Evolutionary conservation across 2,797 vertebrate species (phyloP).

Genomic region (Xerus rutilus): DNA sequence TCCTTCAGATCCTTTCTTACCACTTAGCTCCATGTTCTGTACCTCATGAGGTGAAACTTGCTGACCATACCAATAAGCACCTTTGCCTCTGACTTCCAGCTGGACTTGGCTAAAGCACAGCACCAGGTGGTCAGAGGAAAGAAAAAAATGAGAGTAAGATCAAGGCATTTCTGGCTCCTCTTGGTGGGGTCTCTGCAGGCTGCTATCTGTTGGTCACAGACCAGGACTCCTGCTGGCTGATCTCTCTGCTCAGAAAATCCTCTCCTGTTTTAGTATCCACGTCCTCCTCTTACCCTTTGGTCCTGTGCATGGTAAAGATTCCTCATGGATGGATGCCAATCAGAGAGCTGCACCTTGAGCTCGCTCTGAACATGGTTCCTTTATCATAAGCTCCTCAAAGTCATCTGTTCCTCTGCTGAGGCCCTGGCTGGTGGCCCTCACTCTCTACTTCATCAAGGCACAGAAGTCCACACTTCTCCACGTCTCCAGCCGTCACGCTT

Average conservation of each 20-base stretch:
- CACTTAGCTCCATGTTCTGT: not conserved
- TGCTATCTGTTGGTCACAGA: not conserved
- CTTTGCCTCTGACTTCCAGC: not conserved
- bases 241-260: not conserved
- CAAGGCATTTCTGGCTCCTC: not conserved
- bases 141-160: not conserved
- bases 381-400: not conserved
- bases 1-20: not conserved
- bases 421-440: not conserved
- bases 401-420: not conserved
- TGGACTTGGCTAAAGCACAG: not conserved
- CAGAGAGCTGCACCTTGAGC: not conserved
- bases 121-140: not conserved
- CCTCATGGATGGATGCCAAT: not conserved
- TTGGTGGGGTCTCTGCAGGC: not conserved
- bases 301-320: not conserved
- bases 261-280: not conserved
- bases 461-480: not conserved
- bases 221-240: not conserved
- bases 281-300: not conserved
- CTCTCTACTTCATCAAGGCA: not conserved
- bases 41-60: not conserved
- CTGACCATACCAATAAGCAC: not conserved
- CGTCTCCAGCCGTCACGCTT: rapidly evolving
- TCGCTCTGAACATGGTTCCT: not conserved